A percentile compares a stretch with the other conserved stretches of the same genome.
Conservation (phyloP, 2,888 invertebrate species). For the Pristionchus arcanus region DNA sequence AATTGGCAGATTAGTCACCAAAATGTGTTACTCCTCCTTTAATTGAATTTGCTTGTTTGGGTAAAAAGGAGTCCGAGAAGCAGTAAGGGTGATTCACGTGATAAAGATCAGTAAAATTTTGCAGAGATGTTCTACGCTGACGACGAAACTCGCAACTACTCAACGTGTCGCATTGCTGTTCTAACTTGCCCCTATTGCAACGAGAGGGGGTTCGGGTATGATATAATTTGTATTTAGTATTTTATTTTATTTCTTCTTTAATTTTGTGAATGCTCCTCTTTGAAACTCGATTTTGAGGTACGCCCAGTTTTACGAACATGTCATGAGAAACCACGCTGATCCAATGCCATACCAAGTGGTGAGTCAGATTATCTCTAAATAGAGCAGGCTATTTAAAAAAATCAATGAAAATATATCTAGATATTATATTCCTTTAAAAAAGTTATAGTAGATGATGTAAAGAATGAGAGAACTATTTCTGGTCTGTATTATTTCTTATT, state of each 20-base stretch:
- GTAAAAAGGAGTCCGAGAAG: background rate
- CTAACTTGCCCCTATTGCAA: conserved; percentile 98
- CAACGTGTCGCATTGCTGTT: conserved; percentile 86
- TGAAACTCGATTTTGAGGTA: conserved; percentile 81
- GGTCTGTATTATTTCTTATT: too few relatives aligned
- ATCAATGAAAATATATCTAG: too few relatives aligned
- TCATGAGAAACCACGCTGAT: conserved; percentile 91
- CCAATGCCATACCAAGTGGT: conserved; percentile 87
- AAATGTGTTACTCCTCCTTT: too few relatives aligned
- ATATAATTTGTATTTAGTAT: background rate
- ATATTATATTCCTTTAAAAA: too few relatives aligned
- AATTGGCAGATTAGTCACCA: too few relatives aligned
- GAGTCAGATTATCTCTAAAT: background rate
- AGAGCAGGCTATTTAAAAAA: too few relatives aligned
- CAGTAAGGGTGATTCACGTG: background rate
- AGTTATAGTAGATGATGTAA: too few relatives aligned
- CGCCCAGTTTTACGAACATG: conserved; percentile 87
- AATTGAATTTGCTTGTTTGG: too few relatives aligned
- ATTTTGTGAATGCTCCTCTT: background rate
- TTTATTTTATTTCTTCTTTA: background rate
- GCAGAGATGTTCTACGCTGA: conserved; percentile 95
- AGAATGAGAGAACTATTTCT: too few relatives aligned
- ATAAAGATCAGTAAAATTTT: conserved; percentile 64
- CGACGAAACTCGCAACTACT: conserved; percentile 90
- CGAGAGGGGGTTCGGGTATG: conserved; percentile 91